Evolutionary conservation across 2,888 invertebrate species (phyloP), one percentile per base, ranked within the genome.

Genomic region (Caenorhabditis sp.): DNA sequence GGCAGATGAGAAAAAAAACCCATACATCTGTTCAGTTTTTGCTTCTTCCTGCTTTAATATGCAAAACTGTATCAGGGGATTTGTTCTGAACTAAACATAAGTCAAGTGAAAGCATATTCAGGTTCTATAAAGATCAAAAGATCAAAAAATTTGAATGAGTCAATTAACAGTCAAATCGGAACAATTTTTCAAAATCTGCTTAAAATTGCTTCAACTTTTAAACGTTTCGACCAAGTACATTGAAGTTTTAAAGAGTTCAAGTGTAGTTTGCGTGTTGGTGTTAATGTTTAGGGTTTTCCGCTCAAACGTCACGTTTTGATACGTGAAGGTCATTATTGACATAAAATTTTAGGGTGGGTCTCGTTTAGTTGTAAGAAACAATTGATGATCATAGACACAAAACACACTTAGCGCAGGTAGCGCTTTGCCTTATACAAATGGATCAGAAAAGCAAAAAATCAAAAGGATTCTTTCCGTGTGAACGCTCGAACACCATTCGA

Each of bases 1-100:
- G 65, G 11, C 15, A 51, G 47, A 58, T 58, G 28, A 65, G 50
- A 72, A 50, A 22, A 71, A 56, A 44, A 62, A 35, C 56, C 72
- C 62, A 26, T 58, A n/a, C n/a, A 50, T 65, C 65, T 60, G 65
- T 74, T 64, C 72, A 50, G 71, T 64, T 64, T 64, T 70, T 64
- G 56, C 56, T 70, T 65, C 35, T 26, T 71, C 67, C 58, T 37
- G 47, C 40, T 47, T 47, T 15, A 15, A 18, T 2, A 18, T 5
- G n/a, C 2, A n/a, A n/a, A 47, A 20, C 47, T 4, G 5, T 47
- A 18, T 5, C 18, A 18, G 18, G 47, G 47, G 20, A n/a, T n/a
- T n/a, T n/a, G n/a, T 32, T 32, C 32, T 32, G 32, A 32, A 6
- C 32, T 32, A 32, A 4, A 32, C 32, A 32, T 4, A 32, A 4